These are phyloP conservation scores for Eulemur rufifrons DNA, from an alignment of 2,113 vertebrate species.

Conservation along the genomic window DNA sequence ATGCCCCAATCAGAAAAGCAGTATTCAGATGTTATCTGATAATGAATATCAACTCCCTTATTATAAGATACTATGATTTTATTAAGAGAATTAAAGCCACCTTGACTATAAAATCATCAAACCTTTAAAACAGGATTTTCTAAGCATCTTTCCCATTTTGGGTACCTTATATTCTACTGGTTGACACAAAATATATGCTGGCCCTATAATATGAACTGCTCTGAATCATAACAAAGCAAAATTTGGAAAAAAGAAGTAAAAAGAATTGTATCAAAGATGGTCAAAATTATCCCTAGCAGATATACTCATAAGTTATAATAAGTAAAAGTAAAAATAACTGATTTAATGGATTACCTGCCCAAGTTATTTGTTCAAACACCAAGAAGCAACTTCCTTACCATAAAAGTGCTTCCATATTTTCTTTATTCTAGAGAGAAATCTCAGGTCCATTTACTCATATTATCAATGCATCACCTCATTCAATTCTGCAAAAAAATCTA, in stretches of 20 bases:
- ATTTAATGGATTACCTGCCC: neutral
- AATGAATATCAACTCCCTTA: neutral
- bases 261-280: slow-evolving; percentile 1
- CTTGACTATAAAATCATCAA: slow-evolving; percentile 18
- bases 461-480: neutral
- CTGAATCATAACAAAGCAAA: slow-evolving; percentile 39
- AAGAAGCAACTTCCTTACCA: slow-evolving; percentile 41
- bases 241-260: neutral
- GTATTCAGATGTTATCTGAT: neutral
- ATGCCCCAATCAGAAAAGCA: neutral
- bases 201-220: neutral
- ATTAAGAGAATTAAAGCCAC: slow-evolving; percentile 17
- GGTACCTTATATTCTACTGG: neutral
- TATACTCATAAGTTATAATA: neutral
- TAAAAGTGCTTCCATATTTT: slow-evolving; percentile 12
- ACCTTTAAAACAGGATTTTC: slow-evolving; percentile 31
- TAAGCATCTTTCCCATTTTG: neutral
- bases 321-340: neutral
- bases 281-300: neutral
- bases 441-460: neutral
- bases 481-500: slow-evolving; percentile 19
- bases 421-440: neutral
- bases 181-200: slow-evolving; percentile 13
- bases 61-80: neutral
- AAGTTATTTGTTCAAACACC: slow-evolving; percentile 24